These are phyloP conservation scores for Alosa alosa DNA, from an alignment of 2,113 vertebrate genomes.

Conservation along the genomic window DNA sequence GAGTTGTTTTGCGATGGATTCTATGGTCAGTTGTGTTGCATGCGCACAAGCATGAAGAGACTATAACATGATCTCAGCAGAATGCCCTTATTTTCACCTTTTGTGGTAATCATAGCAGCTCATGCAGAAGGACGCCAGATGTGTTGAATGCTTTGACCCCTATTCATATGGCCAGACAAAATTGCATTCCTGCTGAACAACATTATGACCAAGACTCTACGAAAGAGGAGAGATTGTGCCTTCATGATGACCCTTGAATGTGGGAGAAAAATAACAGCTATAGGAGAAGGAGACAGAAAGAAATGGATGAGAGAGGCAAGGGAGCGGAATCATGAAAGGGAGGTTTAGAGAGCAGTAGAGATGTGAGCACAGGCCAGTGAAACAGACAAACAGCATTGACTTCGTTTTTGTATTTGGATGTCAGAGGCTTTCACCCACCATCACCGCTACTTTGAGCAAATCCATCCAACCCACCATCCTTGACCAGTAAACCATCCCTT, in stretches of 20 bases:
- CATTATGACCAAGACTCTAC: not conserved
- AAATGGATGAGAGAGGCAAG: not conserved
- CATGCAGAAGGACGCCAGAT: slow-evolving; percentile 32
- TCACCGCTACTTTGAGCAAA: not conserved
- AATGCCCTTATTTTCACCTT: slow-evolving; percentile 16
- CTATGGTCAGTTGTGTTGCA: not conserved
- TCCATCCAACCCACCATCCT: not conserved
- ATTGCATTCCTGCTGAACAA: not conserved
- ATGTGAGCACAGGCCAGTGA: not conserved
- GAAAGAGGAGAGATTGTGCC: not conserved
- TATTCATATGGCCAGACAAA: not conserved
- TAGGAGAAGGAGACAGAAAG: not conserved
- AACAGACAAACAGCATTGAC: not conserved
- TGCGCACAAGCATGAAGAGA: not conserved
- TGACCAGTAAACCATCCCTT: not conserved
- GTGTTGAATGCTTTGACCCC: slow-evolving; percentile 13
- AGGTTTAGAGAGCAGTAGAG: not conserved
- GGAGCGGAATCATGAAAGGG: not conserved
- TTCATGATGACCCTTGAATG: not conserved
- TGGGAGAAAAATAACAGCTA: not conserved
- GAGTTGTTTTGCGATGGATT: not conserved
- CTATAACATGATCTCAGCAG: not conserved
- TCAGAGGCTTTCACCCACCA: slow-evolving; percentile 6
- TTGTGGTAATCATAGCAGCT: not conserved
- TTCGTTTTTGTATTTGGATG: not conserved